Evolutionary conservation across 2,797 vertebrate genomes (phyloP), one percentile per base, ranked within the genome.

Genomic region (Darevskia mixta): DNA sequence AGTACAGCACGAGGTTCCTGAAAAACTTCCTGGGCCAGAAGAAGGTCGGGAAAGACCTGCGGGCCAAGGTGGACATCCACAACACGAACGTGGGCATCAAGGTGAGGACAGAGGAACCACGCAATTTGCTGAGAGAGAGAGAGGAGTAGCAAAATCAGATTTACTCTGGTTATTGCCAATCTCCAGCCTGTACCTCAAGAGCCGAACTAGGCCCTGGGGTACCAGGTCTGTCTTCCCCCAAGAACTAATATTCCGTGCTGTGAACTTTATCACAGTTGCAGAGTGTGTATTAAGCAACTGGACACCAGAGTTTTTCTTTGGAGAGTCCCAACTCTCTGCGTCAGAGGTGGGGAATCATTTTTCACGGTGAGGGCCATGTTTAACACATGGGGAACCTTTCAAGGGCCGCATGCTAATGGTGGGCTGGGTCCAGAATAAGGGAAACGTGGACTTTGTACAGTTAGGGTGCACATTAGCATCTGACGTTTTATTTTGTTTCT

Each of bases 1-100:
- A 98, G 91, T 99, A 99, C 89, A 99, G 98, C 97, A 99, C 98
- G 95, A 99, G 98, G 95, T 99, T 99, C 93, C 98, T 99, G 88
- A 99, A 98, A 90, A 98, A 98, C 93, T 99, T 99, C 95, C 96
- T 99, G 79, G 98, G 98, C 49, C 98, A 99, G 90, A 99, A 98
- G 96, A 97, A 97, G 95, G 98, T 98, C 88, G 98, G 98, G 96
- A 99, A 99, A 94, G 99, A 99, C 96, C 97, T 99, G 94, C 95
- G 98, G 94, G 99, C 99, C 7, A 98, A 98, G 92, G 97, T 98
- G 20, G 99, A 99, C 27, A 95, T 98, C 91, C 99, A 99, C 95
- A 99, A 99, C 96, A 98, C 98, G 94, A 98, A 99, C 0, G 98
- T 98, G 49, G 99, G 99, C 91, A 98, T 99, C 93, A 98, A 98